Evolutionary conservation across 2,888 invertebrate genomes (phyloP), one percentile per base, ranked within the genome.

Genomic region (Opisthograptis luteolata): DNA sequence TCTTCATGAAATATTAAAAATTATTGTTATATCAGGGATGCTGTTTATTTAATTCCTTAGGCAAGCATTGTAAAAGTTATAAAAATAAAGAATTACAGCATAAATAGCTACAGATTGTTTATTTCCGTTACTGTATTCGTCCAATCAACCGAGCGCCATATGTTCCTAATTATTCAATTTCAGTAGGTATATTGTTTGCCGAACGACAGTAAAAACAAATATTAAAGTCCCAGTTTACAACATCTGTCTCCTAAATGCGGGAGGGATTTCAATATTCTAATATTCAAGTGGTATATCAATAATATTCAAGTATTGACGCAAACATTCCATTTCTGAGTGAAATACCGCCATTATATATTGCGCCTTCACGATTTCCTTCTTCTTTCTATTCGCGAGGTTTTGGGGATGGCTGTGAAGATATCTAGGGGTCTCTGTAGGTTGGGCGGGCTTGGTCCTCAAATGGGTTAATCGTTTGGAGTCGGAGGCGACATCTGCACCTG

Each of bases 381-480:
- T 59, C 49, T 52, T 58, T 52, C 53, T 39, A 37, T 56, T 36
- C 47, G 50, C 60, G 37, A 46, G 51, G 48, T 49, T 49, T 44
- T 28, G 47, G 55, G 55, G 63, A 56, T 58, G 48, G 51, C 55
- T 57, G 54, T 48, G 56, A 57, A 57, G 61, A 60, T 67, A 64
- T 71, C 68, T 58, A 46, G 55, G 64, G 80, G 39, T 73, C 81
- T 61, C 48, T 43, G 35, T 66, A 55, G 14, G 34, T 53, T 77
- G 76, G 79, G 65, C 53, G 67, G 64, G 53, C 60, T 58, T 66
- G 72, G 71, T 70, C 76, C 76, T 78, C 76, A 86, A 87, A 87
- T 85, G 86, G 86, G 85, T 89, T 89, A 88, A 89, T 89, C 85
- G 86, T 70, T 76, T 66, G 80, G 69, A 84, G 81, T 81, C 80